Conservation (phyloP, 2,888 invertebrate genomes). For the Hyppa rectilinea region DNA sequence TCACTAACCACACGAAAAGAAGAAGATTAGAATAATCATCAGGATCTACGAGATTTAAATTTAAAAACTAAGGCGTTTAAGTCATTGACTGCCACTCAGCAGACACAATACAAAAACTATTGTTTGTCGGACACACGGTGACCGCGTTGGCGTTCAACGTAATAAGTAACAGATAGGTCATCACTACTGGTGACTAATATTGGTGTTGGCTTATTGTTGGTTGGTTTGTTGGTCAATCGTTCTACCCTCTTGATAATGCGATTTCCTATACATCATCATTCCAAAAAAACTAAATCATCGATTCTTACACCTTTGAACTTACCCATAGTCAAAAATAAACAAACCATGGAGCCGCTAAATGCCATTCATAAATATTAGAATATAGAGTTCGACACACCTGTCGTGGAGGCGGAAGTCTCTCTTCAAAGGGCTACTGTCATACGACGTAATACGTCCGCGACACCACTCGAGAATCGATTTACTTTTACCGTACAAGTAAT, state of each 20-base stretch:
- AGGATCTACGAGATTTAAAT: too few relatives aligned
- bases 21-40: too few relatives aligned
- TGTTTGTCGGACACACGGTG: too few relatives aligned
- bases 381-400: conserved; percentile 3
- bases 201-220: background rate
- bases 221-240: background rate
- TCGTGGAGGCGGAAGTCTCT: background rate
- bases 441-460: conserved; percentile 18
- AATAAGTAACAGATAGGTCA: too few relatives aligned
- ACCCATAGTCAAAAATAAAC: background rate
- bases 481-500: conserved; percentile 51
- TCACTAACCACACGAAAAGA: too few relatives aligned
- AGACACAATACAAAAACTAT: too few relatives aligned
- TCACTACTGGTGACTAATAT: background rate
- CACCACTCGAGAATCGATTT: conserved; percentile 29
- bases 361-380: conserved; percentile 8
- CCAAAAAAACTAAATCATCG: background rate
- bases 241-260: background rate
- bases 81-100: too few relatives aligned
- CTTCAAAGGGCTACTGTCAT: conserved; percentile 7
- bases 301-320: background rate
- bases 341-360: background rate
- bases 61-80: too few relatives aligned
- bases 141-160: too few relatives aligned
- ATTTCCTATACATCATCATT: background rate